Evolutionary conservation across 1,140 invertebrate genomes (phyloP), one percentile per base, ranked within the genome.

Genomic region (Diorhabda elongata): DNA sequence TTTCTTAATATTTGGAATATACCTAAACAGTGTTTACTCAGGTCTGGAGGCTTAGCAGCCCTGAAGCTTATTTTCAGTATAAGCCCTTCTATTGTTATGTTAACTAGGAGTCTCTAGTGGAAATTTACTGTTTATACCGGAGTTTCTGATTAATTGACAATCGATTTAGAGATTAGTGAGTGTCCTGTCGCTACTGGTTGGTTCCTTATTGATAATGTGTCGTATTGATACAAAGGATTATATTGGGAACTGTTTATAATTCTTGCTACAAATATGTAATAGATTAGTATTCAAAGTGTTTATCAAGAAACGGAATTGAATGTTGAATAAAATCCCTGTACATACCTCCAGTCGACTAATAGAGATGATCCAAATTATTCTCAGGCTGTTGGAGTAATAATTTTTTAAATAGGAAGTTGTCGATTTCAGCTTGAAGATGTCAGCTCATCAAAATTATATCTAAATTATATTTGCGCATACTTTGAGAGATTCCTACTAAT

Each of bases 21-120:
- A 44, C 26, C 11, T 64, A 64, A 64, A 64, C 62, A 44, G 47
- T 64, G 62, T 64, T 64, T 64, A 44, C 41, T 64, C 62, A 64
- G 62, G 62, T 43, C 62, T 64, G 42, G 47, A 52, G 47, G 62
- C 47, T 47, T 64, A 56, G 47, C 47, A 2, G 2, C 3, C 60
- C 5, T n/a, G 3, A 45, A 9, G 62, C 62, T 43, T 45, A 42
- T 7, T 26, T 64, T 45, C 9, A 45, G 44, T 44, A 64, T 56
- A 56, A 64, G 47, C 62, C 62, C 42, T 41, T 43, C 62, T 43
- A 64, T 64, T 64, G 62, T 64, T 9, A 64, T 64, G 62, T 64
- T 64, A 64, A 64, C n/a, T 43, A 44, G 44, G 43, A 61, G 9
- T 7, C 11, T 43, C 26, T 42, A 5, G 59, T 8, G 11, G 62